A percentile compares a stretch with the other conserved stretches of the same genome.
phyloP scores from a whole-genome alignment of 2,113 vertebrate species.

The Ariopsis seemanni region DNA sequence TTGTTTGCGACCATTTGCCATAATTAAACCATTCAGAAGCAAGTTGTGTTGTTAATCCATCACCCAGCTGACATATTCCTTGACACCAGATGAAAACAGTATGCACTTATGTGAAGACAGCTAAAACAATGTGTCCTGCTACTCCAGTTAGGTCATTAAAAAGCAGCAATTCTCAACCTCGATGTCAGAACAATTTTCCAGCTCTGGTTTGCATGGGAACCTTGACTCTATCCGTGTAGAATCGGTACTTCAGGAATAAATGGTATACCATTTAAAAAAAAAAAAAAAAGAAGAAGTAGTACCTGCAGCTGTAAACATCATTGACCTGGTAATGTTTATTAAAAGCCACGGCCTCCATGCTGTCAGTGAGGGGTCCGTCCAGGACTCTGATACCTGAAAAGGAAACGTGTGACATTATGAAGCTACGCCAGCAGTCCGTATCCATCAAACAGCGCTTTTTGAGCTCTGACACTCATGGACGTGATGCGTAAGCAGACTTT shows the following conservation, averaged over 20 bases:
- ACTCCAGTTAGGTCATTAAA: background rate
- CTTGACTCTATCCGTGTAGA: background rate
- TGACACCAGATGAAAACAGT: too few relatives aligned
- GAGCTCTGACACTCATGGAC: background rate
- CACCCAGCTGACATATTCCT: background rate
- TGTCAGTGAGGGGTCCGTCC: conserved; percentile 94
- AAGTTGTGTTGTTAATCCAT: background rate
- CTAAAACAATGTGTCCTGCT: background rate
- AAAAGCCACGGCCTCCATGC: conserved; percentile 96
- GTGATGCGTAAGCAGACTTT: background rate
- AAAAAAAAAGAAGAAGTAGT: background rate
- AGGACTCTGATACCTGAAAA: conserved; percentile 89
- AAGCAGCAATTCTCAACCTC: background rate
- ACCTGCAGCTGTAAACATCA: conserved; percentile 99
- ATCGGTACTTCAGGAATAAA: background rate
- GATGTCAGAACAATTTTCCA: too few relatives aligned
- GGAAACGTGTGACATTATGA: rapidly evolving
- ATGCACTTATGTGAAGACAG: background rate
- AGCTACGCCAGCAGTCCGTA: too few relatives aligned
- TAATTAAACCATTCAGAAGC: background rate
- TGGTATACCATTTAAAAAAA: background rate
- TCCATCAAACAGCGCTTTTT: background rate
- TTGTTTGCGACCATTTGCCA: too few relatives aligned
- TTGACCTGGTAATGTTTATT: conserved; percentile 99
- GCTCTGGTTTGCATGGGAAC: background rate